Conservation (phyloP, 2,113 vertebrate species). For the Microcebus murinus region DNA sequence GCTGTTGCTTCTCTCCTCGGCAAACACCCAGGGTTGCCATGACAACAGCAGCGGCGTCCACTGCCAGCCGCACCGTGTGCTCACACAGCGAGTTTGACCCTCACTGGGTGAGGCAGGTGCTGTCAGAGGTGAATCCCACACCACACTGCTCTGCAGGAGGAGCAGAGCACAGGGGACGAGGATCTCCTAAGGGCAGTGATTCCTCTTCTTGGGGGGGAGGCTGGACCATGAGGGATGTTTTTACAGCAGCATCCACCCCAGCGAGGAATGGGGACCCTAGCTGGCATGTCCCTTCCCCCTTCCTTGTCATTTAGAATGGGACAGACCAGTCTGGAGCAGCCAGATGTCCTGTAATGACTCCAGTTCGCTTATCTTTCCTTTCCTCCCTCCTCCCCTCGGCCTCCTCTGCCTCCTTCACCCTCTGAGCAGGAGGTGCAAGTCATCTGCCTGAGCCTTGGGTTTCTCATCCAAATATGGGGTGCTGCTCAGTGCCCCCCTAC, state of each 20-base stretch:
- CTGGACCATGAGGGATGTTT: background rate
- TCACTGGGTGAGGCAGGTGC: background rate
- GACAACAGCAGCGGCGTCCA: background rate
- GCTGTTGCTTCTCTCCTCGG: background rate
- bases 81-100: too few species aligned
- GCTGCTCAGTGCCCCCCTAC: background rate
- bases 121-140: rapidly evolving
- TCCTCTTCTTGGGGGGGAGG: background rate
- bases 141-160: background rate
- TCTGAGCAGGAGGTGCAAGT: background rate
- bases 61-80: rapidly evolving
- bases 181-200: background rate
- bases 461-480: background rate
- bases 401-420: background rate
- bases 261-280: background rate
- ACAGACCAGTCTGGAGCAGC: background rate
- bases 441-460: rapidly evolving
- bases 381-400: background rate
- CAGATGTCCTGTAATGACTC: too few species aligned
- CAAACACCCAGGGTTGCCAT: rapidly evolving
- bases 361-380: background rate
- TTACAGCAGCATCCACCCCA: rapidly evolving
- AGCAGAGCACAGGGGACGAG: rapidly evolving
- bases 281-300: background rate
- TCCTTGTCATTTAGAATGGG: background rate